Percentiles rank a stretch among this genome's conserved stretches.
Conservation (phyloP, 2,797 vertebrate genomes). For the Sebastiscus albofasciatus region DNA sequence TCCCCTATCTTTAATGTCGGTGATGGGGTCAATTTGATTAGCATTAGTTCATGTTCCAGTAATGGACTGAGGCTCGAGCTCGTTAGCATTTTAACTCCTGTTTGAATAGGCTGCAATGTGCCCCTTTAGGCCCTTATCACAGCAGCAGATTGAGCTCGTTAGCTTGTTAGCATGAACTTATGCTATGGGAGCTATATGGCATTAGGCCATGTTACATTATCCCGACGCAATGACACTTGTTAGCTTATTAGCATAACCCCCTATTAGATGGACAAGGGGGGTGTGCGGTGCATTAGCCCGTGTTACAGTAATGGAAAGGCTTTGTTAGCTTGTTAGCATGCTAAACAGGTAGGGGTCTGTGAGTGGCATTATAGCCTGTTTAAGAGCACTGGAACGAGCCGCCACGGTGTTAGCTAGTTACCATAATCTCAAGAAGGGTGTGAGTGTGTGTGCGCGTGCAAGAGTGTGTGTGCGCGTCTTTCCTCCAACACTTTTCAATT, state of each 20-base stretch:
- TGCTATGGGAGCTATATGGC: slow-evolving; percentile 68
- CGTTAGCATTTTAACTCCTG: slow-evolving; percentile 60
- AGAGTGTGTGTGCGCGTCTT: slow-evolving; percentile 9
- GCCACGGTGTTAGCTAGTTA: slow-evolving; percentile 52
- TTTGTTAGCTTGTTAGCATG: slow-evolving; percentile 75
- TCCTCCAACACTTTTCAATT: slow-evolving; percentile 76
- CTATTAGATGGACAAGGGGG: slow-evolving; percentile 60
- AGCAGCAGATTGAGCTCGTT: slow-evolving; percentile 64
- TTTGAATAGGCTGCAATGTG: slow-evolving; percentile 51
- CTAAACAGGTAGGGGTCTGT: slow-evolving; percentile 60
- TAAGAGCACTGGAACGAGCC: slow-evolving; percentile 55
- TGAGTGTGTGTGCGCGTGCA: slow-evolving; percentile 7
- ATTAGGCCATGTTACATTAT: slow-evolving; percentile 70
- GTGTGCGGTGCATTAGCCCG: slow-evolving; percentile 42
- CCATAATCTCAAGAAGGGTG: slow-evolving; percentile 49
- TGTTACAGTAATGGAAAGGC: slow-evolving; percentile 63
- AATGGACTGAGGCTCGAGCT: slow-evolving; percentile 42
- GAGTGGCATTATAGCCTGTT: slow-evolving; percentile 62
- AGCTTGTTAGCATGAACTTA: slow-evolving; percentile 72
- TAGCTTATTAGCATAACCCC: slow-evolving; percentile 73
- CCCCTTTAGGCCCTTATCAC: slow-evolving; percentile 58
- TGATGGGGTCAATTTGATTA: slow-evolving; percentile 43
- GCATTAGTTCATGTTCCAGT: slow-evolving; percentile 48
- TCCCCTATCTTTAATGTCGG: not conserved
- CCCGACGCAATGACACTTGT: slow-evolving; percentile 67